A percentile compares a stretch with the other conserved stretches of the same genome.
Conservation (phyloP, 2,888 invertebrate species). For the Athalia cordata region DNA sequence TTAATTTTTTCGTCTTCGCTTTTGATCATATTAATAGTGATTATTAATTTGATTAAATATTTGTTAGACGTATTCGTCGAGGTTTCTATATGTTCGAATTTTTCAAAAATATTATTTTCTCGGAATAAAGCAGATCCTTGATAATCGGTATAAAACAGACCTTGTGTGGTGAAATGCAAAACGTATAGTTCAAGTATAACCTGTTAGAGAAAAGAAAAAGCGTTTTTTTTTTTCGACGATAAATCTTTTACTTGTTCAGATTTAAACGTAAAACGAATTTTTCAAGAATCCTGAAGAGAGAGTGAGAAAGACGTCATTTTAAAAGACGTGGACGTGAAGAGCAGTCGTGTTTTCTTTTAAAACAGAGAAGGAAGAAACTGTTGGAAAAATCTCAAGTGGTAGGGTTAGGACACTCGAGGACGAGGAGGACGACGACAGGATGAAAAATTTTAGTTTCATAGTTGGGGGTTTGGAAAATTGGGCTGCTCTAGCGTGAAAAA, state of each 20-base stretch:
- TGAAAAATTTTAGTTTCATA: conserved; percentile 67
- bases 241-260: conserved; percentile 1
- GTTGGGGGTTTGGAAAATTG: conserved; percentile 62
- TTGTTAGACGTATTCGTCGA: too few relatives aligned
- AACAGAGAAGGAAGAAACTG: conserved; percentile 37
- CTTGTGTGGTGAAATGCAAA: background rate
- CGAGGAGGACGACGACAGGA: conserved; percentile 53
- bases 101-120: too few relatives aligned
- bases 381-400: conserved; percentile 19
- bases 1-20: too few relatives aligned
- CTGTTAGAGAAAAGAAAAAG: background rate
- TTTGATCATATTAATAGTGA: too few relatives aligned
- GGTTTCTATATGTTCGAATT: too few relatives aligned
- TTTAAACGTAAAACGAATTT: too few relatives aligned
- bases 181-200: background rate
- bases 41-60: too few relatives aligned
- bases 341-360: background rate
- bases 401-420: conserved; percentile 1
- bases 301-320: conserved; percentile 1
- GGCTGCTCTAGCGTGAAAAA: conserved; percentile 60
- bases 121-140: too few relatives aligned
- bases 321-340: background rate
- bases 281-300: background rate
- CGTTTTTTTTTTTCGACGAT: background rate
- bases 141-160: too few relatives aligned